Evolutionary conservation across 2,113 vertebrate species (phyloP).

Genomic region (Tragelaphus scriptus): DNA sequence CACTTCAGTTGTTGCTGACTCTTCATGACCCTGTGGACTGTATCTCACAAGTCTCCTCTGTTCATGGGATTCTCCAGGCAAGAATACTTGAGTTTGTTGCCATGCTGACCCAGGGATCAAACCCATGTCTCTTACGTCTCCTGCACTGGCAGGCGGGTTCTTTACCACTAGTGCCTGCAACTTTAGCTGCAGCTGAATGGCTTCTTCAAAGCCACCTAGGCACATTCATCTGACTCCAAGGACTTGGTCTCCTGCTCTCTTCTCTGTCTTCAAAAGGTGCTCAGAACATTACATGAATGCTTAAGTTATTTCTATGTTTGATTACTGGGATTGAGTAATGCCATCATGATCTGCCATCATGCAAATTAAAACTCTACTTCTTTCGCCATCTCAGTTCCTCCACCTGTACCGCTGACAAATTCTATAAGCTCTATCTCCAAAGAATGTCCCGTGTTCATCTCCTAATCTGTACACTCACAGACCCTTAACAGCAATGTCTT

Average conservation of each 20-base stretch:
- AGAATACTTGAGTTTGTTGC: neutral
- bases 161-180: neutral
- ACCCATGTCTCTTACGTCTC: fast-evolving
- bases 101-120: neutral
- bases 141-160: neutral
- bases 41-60: neutral
- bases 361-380: neutral
- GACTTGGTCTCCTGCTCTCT: neutral
- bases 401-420: neutral
- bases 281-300: neutral
- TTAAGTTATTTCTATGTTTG: neutral
- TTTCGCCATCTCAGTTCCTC: neutral
- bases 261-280: neutral
- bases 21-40: neutral
- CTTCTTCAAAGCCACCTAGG: neutral
- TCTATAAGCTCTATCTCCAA: neutral
- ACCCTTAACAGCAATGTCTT: neutral
- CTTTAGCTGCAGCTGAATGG: neutral
- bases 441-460: neutral
- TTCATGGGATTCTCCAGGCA: neutral
- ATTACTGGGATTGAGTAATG: neutral
- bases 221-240: neutral
- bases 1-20: neutral
- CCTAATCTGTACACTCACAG: neutral
- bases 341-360: neutral